Evolutionary conservation across 2,113 vertebrate species (phyloP).

Genomic region (Ameiurus melas): DNA sequence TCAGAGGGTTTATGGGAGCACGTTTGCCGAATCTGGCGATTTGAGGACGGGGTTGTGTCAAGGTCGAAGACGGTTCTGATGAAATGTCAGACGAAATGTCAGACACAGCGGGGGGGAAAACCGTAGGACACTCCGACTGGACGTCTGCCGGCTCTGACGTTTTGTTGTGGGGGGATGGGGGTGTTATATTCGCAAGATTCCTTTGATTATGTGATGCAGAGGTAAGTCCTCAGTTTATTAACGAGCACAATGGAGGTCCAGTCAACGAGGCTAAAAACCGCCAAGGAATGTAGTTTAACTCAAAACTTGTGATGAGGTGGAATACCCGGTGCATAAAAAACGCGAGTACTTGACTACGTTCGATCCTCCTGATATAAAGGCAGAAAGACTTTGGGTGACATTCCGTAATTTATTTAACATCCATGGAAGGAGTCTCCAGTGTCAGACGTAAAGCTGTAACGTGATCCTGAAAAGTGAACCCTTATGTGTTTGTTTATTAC

Average conservation of each 20-base stretch:
- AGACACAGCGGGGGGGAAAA: neutral
- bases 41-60: conserved; percentile 7
- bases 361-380: neutral
- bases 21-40: conserved; percentile 47
- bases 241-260: neutral
- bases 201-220: neutral
- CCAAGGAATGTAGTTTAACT: too few species aligned
- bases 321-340: neutral
- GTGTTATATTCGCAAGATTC: neutral
- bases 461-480: neutral
- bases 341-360: neutral
- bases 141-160: neutral
- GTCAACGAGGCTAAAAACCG: neutral
- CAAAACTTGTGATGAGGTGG: too few species aligned
- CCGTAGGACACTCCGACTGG: neutral
- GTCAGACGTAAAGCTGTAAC: neutral
- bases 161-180: neutral
- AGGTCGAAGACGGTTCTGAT: conserved; percentile 37
- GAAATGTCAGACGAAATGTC: conserved; percentile 30
- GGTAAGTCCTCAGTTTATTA: neutral
- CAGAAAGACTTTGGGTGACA: neutral
- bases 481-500: neutral
- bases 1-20: conserved; percentile 47
- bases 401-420: neutral
- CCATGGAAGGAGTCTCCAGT: neutral